Percentiles rank a stretch among this genome's conserved stretches.
phyloP scores from a whole-genome alignment of 2,888 invertebrate species.

The Drosophila dives region DNA sequence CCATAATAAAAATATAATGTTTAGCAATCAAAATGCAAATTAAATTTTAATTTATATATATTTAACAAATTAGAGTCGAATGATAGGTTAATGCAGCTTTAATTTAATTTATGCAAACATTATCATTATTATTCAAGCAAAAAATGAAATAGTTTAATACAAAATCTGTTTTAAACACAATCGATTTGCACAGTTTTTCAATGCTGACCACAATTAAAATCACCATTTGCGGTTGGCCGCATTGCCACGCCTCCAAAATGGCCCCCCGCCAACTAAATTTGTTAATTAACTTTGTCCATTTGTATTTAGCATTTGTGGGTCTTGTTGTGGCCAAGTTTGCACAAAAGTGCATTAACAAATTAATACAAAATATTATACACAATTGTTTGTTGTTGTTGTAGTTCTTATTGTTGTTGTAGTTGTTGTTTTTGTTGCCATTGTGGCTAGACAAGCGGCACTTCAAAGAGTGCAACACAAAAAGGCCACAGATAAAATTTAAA shows the following conservation, averaged over 20 bases:
- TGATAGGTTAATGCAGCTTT: no score
- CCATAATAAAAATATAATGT: background rate
- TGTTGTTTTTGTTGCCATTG: conserved; percentile 2
- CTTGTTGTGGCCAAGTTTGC: conserved; percentile 31
- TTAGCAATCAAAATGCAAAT: background rate
- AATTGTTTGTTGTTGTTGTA: background rate
- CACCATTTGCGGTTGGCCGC: conserved; percentile 54
- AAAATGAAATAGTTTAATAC: background rate
- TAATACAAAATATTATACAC: conserved; percentile 2
- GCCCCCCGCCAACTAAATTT: conserved; percentile 43
- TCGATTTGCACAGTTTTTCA: conserved; percentile 1
- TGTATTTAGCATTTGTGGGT: conserved; percentile 29
- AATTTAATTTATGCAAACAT: no score
- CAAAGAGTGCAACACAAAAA: background rate
- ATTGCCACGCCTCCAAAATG: conserved; percentile 29
- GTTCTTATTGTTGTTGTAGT: background rate
- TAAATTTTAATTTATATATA: no score
- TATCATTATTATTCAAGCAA: no score
- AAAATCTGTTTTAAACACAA: background rate
- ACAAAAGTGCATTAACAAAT: conserved; percentile 45
- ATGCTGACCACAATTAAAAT: conserved; percentile 21
- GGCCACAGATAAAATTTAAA: conserved; percentile 1
- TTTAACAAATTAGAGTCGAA: background rate
- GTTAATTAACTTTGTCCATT: conserved; percentile 55
- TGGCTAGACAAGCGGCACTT: conserved; percentile 11